Conservation (phyloP, 2,113 vertebrate species). For the Emydura subglobosa region DNA sequence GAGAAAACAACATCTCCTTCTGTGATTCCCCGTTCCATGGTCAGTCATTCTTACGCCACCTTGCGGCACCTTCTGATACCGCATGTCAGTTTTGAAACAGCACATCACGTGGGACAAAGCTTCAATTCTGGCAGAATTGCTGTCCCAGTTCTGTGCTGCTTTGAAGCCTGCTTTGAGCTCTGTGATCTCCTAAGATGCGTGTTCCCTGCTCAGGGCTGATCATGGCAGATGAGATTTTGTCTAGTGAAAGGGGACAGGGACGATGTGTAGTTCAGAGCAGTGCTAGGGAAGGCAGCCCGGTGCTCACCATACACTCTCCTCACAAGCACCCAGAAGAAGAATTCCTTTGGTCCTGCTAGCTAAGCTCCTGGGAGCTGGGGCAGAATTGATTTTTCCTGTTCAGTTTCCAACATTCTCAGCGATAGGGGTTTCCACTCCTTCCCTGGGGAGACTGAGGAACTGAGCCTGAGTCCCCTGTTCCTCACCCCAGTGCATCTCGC, state of each 20-base stretch:
- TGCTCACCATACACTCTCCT: not conserved
- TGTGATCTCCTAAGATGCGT: not conserved
- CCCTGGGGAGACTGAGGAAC: not conserved
- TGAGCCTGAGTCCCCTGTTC: not conserved
- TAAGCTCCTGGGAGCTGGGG: not conserved
- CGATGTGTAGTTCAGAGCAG: conserved; percentile 16
- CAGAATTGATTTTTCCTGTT: not conserved
- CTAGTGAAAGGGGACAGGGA: conserved; percentile 33
- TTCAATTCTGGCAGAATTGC: not conserved
- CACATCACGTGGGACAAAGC: not conserved
- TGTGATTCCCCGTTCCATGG: not conserved
- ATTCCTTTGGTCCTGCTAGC: conserved; percentile 7
- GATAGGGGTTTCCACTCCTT: fast-evolving
- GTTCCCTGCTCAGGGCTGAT: not conserved
- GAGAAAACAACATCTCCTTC: not conserved
- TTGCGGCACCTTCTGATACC: not conserved
- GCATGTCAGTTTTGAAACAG: not conserved
- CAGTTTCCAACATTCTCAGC: not conserved
- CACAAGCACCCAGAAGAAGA: not conserved
- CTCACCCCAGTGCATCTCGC: fast-evolving
- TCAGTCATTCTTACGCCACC: not conserved
- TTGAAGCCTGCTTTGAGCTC: not conserved
- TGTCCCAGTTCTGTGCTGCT: not conserved
- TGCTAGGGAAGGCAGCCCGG: not conserved
- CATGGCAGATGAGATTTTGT: not conserved